Evolutionary conservation across 2,113 vertebrate genomes (phyloP), one percentile per base, ranked within the genome.

Genomic region (Butorides virescens): DNA sequence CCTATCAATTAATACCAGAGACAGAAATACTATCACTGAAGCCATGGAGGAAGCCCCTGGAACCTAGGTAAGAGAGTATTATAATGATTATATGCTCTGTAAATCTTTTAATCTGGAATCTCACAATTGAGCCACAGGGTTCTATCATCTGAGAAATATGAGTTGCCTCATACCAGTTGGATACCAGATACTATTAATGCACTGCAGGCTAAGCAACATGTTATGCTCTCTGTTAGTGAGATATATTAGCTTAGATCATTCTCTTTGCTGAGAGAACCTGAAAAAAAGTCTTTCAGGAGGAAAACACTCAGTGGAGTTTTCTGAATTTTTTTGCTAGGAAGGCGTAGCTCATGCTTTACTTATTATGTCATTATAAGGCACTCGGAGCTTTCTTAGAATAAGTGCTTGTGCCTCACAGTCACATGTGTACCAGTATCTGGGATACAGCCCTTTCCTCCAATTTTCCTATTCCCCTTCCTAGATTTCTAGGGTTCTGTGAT

Each of bases 91-190:
- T 77, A 25, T 37, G 36, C 21, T 73, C 63, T 68, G 53, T 42
- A 88, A 88, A 86, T 94, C 85, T 92, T 86, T 93, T 95, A 91
- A 88, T 88, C 61, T 71, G 47, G 36, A 39, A 67, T 76, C 29
- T 90, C 44, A 80, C 39, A 87, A 59, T 7, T 37, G 71, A 96
- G 74, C 66, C 56, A 34, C 4, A 1, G 73, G 34, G 34, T 82
- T 92, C 87, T 75, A 7, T 47, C 58, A 42, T 76, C 82, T 75
- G 68, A 90, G 81, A 90, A 94, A 76, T 68, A 47, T 2, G 44
- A 78, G 39, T 49, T 81, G 52, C 21, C 46, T 81, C 25, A 0
- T 86, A 62, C 75, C 80, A 77, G 47, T 34, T 77, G 78, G 78
- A 84, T 39, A 74, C 47, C 76, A 88, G 75, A 30, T 67, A 37